Conservation (phyloP, 2,888 invertebrate species). For the Hirtodrosophila alboralis region DNA sequence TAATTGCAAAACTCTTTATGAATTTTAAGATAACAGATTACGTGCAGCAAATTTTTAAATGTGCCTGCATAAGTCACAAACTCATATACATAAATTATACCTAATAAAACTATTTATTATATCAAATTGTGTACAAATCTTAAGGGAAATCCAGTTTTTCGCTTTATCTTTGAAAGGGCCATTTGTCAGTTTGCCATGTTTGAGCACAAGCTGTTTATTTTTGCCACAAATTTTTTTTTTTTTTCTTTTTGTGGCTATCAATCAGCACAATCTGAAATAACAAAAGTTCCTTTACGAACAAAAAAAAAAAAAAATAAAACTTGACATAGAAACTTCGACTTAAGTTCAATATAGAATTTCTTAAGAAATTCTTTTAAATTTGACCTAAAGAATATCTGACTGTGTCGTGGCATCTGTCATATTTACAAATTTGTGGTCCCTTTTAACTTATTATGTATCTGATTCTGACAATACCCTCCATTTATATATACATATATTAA, state of each 20-base stretch:
- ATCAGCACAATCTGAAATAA: slow-evolving; percentile 52
- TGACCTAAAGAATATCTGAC: slow-evolving; percentile 10
- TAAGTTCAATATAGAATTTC: slow-evolving; percentile 7
- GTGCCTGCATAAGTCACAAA: not conserved
- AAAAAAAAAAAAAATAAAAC: slow-evolving; percentile 10
- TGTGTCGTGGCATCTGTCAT: slow-evolving; percentile 45
- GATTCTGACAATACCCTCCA: slow-evolving; percentile 20
- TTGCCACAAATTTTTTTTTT: slow-evolving; percentile 26
- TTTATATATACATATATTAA: slow-evolving; percentile 23
- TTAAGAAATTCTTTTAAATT: slow-evolving; percentile 27
- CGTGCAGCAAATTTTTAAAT: too few relatives aligned
- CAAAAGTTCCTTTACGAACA: slow-evolving; percentile 30
- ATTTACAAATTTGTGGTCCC: slow-evolving; percentile 33
- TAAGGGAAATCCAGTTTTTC: slow-evolving; percentile 17
- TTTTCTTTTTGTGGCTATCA: slow-evolving; percentile 37
- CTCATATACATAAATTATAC: slow-evolving; percentile 4
- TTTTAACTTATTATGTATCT: slow-evolving; percentile 19
- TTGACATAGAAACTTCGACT: slow-evolving; percentile 32
- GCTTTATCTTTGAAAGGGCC: slow-evolving; percentile 22
- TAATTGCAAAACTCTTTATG: too few relatives aligned
- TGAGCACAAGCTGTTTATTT: slow-evolving; percentile 26
- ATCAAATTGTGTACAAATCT: slow-evolving; percentile 6
- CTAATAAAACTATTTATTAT: slow-evolving; percentile 20
- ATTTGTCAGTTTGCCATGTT: slow-evolving; percentile 44
- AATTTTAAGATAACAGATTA: too few relatives aligned